Evolutionary conservation across 2,888 invertebrate species (phyloP), one percentile per base, ranked within the genome.

Genomic region (Abrostola triplasia): DNA sequence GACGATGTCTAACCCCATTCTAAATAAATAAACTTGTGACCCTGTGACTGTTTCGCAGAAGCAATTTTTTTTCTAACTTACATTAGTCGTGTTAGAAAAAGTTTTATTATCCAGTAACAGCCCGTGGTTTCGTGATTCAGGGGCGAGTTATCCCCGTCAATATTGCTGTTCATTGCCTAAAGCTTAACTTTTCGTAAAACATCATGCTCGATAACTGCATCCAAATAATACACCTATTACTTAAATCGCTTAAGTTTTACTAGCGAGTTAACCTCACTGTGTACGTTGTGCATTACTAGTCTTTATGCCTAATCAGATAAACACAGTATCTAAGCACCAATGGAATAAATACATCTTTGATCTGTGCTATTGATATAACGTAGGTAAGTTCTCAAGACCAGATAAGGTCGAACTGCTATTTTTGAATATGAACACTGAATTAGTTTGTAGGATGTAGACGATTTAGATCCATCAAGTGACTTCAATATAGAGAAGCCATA

Each of bases 281-380:
- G 49, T 61, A 37, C 69, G 69, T 47, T 57, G 48, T 37, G 9
- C 57, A 41, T 77, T 66, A 24, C 7, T 59, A 63, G 69, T 52
- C 51, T 74, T 67, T 63, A 73, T 63, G 54, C 44, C 62, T 79
- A 73, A 78, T 79, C 72, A 70, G 75, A 77, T 78, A 72, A 70
- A 72, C 56, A 67, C 38, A 36, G 57, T 74, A 67, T 67, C 54
- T 70, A 56, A 69, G 69, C 59, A 72, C 64, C 57, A 62, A 65
- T 71, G 70, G 71, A 58, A 69, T 53, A 51, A 12, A 37, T 54
- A 70, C 60, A 68, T 74, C 56, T 64, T 55, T 50, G 72, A 74
- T 78, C 61, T 70, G 48, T 61, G 59, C 64, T 72, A 64, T 72
- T 66, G 66, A 76, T 78, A 78, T 53, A 44, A 69, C 47, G 65